Base-by-base conservation (phyloP, 2,113 vertebrate genomes). In the Rhodinocichla rosea region DNA sequence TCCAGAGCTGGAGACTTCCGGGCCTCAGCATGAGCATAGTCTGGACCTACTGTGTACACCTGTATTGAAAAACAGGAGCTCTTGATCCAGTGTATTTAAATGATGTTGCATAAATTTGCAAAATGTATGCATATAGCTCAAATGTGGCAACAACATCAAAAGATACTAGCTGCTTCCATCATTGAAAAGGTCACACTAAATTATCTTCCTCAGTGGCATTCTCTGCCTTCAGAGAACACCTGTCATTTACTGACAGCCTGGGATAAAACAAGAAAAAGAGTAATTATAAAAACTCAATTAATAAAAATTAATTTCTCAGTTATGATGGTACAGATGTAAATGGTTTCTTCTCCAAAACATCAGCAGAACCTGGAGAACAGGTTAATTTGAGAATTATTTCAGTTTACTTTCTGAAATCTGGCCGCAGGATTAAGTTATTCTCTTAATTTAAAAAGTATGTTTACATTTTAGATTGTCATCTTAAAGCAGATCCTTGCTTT, bases 21-120 rank as follows among this genome's bases (percentile, higher is more conserved):
- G 39, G 99, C 99, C 96, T 99, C 99, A 23, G 99, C 99, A 78
- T 99, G 99, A 56, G 99, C 99, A 32, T 99, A 99, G 95, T 99
- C 99, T 73, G 99, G 98, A 79, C 99, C 99, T 68, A 99, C 99
- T 63, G 99, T 99, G 93, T 99, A 99, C 63, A 99, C 99, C 99
- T 99, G 94, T 73, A 67, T 88, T 35, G 69, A 50, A 89, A 76
- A 95, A 60, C 37, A 74, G 27, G 39, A 68, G 71, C 33, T 42
- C 30, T 32, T 83, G 71, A 55, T 84, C 64, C 27, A 57, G 35
- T 44, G 47, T 33, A 44, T 81, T 67, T 57, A 59, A 71, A 49
- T 32, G 57, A 45, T 8, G 24, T 47, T n/a, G 73, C 13, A 67
- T 26, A 24, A 32, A 50, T 67, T 42, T 50, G 8, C 26, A 67